phyloP scores from a whole-genome alignment of 2,888 invertebrate species.

The Drosophila eohydei region DNA sequence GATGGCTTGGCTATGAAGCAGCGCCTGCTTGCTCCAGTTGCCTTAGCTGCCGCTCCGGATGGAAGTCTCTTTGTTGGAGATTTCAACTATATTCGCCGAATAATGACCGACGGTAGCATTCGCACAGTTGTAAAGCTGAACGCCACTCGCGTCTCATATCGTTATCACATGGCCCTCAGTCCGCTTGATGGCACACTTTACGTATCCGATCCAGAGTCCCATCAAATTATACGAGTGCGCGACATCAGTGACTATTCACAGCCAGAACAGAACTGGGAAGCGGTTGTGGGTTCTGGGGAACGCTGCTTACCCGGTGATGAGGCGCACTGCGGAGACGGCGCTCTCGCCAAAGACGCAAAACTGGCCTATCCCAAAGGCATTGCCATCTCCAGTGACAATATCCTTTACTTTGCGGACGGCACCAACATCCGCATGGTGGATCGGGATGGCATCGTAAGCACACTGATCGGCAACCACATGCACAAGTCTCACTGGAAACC shows the following conservation, averaged over 20 bases:
- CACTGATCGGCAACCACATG: constrained; percentile 96
- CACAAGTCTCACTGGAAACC: constrained; percentile 97
- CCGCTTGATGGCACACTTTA: constrained; percentile 97
- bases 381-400: constrained; percentile 95
- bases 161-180: constrained; percentile 98
- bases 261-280: constrained; percentile 97
- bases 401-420: constrained; percentile 97
- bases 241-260: constrained; percentile 93
- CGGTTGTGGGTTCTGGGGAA: constrained; percentile 97
- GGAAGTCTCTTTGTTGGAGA: constrained; percentile 98
- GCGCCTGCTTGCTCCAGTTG: constrained; percentile 95
- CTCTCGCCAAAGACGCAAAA: constrained; percentile 95
- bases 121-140: constrained; percentile 87
- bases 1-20: constrained; percentile 92
- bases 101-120: constrained; percentile 92
- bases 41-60: constrained; percentile 95
- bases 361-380: constrained; percentile 98
- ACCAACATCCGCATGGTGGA: constrained; percentile 97
- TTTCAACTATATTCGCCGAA: constrained; percentile 95
- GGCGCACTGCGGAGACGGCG: constrained; percentile 98
- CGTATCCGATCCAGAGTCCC: constrained; percentile 98
- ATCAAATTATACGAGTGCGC: constrained; percentile 95
- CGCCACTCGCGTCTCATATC: constrained; percentile 96
- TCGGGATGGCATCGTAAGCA: constrained; percentile 95
- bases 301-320: constrained; percentile 96